Base-by-base conservation (phyloP, 92 coral and sea anemone species). In the Anthopleura xanthogrammica region DNA sequence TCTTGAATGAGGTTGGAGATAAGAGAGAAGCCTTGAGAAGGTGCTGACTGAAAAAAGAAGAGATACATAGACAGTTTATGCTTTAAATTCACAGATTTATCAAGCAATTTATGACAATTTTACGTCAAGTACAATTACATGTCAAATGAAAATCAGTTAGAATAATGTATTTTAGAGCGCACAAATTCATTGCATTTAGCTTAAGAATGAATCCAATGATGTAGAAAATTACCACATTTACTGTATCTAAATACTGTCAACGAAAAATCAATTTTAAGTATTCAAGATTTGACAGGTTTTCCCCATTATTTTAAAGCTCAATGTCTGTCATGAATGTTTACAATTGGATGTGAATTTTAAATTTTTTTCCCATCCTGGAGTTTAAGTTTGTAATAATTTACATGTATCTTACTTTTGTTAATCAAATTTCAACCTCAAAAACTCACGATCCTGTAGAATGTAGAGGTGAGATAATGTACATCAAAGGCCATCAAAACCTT, bases 1-100 rank as follows among this genome's bases (percentile, higher is more conserved):
- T 96, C 99, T 90, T 96, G 98, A 72, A 96, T 90, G 90, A 96
- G 85, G 89, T 92, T 93, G 87, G 97, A 86, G 90, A 93, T 82
- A 83, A 93, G 94, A 91, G 97, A 93, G 57, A 93, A 83, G 77
- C 97, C 97, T 73, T 86, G 94, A 71, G 92, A 85, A 76, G 90
- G 88, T 81, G 70, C 74, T 76, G 87, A 75, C 76, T 79, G 88
- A 79, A 77, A 79, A 41, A 14, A 60, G 64, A 62, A 76, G 22
- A 70, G 16, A 85, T 41, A 72, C 14, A 71, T 39, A 46, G 54
- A 54, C 11, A 12, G 48, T 58, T 57, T 52, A 81, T 19, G 77
- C 46, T 81, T 64, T 60, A 23, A 54, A 62, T 62, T 62, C 55
- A 81, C 17, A 50, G 80, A 23, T 48, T 52, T 77, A 77, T 43